phyloP scores from a whole-genome alignment of 1,140 invertebrate genomes.

The Oedothorax gibbosus region DNA sequence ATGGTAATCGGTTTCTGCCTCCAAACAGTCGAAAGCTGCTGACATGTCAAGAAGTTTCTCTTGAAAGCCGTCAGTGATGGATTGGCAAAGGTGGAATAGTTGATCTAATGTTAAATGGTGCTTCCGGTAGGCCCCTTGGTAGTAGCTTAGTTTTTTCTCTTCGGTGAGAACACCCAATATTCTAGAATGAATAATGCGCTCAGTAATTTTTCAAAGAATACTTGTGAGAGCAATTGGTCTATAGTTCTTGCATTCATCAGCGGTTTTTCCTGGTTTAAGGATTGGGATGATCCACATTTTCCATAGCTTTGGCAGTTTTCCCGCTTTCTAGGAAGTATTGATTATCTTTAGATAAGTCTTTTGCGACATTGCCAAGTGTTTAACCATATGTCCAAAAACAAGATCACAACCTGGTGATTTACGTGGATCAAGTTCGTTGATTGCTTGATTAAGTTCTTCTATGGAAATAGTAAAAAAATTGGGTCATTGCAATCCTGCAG shows the following conservation, averaged over 20 bases:
- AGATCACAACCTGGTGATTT: conserved; percentile 1
- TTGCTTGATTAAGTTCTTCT: neutral
- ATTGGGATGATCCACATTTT: neutral
- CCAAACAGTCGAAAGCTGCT: conserved; percentile 11
- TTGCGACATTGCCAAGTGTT: neutral
- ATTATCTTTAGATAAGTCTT: neutral
- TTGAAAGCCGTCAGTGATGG: conserved; percentile 2
- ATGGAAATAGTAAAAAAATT: neutral
- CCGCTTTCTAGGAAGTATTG: neutral
- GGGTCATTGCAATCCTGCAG: neutral
- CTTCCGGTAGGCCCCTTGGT: neutral
- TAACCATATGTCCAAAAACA: neutral
- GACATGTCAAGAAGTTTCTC: conserved; percentile 15
- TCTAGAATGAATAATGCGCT: too few relatives aligned
- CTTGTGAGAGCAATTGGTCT: neutral
- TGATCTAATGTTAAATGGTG: neutral
- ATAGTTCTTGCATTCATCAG: neutral
- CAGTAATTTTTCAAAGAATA: neutral
- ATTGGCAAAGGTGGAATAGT: neutral
- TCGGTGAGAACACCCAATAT: too few relatives aligned
- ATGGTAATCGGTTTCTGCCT: conserved; percentile 21
- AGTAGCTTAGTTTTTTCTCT: neutral
- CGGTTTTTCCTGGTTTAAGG: conserved; percentile 3
- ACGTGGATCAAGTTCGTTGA: neutral
- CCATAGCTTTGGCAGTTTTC: conserved; percentile 5